These are phyloP conservation scores for Scaptomyza polygonia DNA, from an alignment of 2,888 invertebrate genomes.

Conservation along the genomic window DNA sequence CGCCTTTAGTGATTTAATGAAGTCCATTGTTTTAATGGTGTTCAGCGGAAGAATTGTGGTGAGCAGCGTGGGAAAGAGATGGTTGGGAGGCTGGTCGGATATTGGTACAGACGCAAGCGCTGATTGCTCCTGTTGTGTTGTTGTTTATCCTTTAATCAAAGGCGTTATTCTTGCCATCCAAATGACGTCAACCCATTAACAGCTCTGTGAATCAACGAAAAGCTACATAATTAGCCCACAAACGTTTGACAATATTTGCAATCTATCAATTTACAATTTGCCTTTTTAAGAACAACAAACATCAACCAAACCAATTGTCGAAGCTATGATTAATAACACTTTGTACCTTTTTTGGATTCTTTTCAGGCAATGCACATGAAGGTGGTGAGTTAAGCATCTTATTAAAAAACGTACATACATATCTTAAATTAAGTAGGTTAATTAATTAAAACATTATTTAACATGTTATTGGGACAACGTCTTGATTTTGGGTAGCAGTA, in stretches of 20 bases:
- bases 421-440: background rate
- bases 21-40: slow-evolving; percentile 56
- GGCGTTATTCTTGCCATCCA: slow-evolving; percentile 60
- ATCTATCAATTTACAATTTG: background rate
- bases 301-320: background rate
- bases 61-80: background rate
- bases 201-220: slow-evolving; percentile 30
- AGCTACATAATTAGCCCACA: slow-evolving; percentile 12
- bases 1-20: slow-evolving; percentile 62
- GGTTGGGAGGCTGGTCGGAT: background rate
- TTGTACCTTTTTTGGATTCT: background rate
- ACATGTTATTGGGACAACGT: background rate
- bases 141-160: slow-evolving; percentile 64
- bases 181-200: slow-evolving; percentile 66
- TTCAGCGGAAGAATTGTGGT: background rate
- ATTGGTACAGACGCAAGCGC: slow-evolving; percentile 3
- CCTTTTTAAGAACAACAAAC: slow-evolving; percentile 5
- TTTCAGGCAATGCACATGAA: background rate
- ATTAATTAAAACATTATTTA: background rate
- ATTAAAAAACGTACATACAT: too few species aligned
- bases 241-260: slow-evolving; percentile 10
- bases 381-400: background rate
- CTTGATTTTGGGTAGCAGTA: background rate
- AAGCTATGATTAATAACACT: background rate
- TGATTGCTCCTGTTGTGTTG: slow-evolving; percentile 46